Conservation (phyloP, 2,888 invertebrate genomes). For the Lasioglossum malachurum region DNA sequence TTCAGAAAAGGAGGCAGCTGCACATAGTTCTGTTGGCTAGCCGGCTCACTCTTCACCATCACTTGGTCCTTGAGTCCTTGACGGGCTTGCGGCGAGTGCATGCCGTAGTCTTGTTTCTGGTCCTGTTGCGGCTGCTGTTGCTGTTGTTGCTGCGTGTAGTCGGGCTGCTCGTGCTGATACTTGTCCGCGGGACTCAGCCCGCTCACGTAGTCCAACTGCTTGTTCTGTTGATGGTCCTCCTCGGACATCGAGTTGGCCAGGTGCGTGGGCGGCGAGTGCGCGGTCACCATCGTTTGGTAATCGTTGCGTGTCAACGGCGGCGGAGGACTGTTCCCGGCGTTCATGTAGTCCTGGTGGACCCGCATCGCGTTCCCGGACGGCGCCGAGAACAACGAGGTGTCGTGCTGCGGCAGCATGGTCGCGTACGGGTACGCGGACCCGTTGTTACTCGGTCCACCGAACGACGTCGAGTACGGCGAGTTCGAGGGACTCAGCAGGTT, state of each 20-base stretch:
- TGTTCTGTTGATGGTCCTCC: constrained; percentile 81
- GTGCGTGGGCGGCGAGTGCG: constrained; percentile 82
- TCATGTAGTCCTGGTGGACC: constrained; percentile 89
- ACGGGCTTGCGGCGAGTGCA: constrained; percentile 81
- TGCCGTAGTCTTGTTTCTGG: constrained; percentile 81
- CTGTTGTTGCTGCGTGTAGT: constrained; percentile 86
- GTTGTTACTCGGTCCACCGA: constrained; percentile 81
- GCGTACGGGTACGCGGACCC: constrained; percentile 83
- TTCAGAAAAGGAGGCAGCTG: constrained; percentile 92
- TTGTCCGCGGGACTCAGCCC: constrained; percentile 85
- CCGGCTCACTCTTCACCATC: constrained; percentile 87
- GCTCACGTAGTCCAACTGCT: constrained; percentile 80
- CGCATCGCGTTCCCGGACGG: constrained; percentile 85
- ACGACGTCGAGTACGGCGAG: constrained; percentile 88
- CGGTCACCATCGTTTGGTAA: constrained; percentile 81
- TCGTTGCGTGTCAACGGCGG: constrained; percentile 85
- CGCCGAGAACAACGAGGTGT: constrained; percentile 89
- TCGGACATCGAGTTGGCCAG: constrained; percentile 79
- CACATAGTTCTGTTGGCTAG: constrained; percentile 88
- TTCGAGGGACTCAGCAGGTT: constrained; percentile 90
- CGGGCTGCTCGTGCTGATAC: constrained; percentile 87
- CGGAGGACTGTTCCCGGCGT: constrained; percentile 88
- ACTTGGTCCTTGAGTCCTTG: constrained; percentile 85
- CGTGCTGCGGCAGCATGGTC: constrained; percentile 90
- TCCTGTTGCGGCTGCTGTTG: constrained; percentile 81